Evolutionary conservation across 2,888 invertebrate species (phyloP), one percentile per base, ranked within the genome.

Genomic region (Panopea generosa): DNA sequence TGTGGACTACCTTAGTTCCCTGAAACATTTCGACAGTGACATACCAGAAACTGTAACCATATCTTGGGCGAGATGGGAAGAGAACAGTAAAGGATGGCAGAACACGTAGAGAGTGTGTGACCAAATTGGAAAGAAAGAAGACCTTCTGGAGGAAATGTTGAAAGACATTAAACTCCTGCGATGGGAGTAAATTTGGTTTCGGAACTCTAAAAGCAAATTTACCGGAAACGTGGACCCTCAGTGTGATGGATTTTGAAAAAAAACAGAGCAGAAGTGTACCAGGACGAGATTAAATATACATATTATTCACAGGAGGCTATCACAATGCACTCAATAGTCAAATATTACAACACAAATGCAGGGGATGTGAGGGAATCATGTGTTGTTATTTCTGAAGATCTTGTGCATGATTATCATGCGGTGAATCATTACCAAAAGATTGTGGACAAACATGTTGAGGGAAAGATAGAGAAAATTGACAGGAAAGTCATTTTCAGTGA

Each of bases 181-280:
- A 69, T 66, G 47, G 72, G 77, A 11, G 49, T 45, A 7, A 62
- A 65, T 20, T 79, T 75, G 50, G 27, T 69, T 82, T 72, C 49
- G 11, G 33, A 4, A n/a, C 47, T 6, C 24, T 77, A 11, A 71
- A 75, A 60, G 38, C 29, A 4, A 62, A 72, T 14, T 24, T 82
- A n/a, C 77, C 77, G 24, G 9, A 20, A 24, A 49, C n/a, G 3
- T 40, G 18, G 2, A 33, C 53, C 1, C 52, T 82, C 22, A 61
- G 61, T 43, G 73, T 82, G n/a, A 53, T 94, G 96, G 86, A 95
- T 95, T 95, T 94, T 94, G 91, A 94, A 49, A 61, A 53, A 16
- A 83, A 82, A n/a, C 49, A 22, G 78, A 14, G 40, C 56, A 18
- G 27, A 57, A 4, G n/a, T 22, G 14, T 78, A 72, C 43, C 68